phyloP scores from a whole-genome alignment of 2,797 vertebrate species.

The Micropoecilia bifurca region DNA sequence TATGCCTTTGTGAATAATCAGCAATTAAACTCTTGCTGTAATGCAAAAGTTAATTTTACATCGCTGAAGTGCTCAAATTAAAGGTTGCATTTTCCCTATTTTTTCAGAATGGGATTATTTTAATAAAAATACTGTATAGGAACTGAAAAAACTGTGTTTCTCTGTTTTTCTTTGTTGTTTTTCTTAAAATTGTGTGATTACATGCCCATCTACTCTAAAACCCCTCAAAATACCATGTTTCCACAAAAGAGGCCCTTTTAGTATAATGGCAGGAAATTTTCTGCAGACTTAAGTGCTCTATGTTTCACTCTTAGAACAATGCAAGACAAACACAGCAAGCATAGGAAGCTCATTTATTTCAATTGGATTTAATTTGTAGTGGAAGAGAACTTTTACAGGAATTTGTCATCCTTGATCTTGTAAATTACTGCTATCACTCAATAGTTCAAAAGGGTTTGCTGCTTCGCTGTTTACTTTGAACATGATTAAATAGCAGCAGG shows the following conservation, averaged over 20 bases:
- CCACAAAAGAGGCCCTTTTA: background rate
- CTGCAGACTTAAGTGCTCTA: background rate
- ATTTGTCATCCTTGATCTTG: constrained; percentile 4
- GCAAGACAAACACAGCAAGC: background rate
- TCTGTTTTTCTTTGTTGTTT: background rate
- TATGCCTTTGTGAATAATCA: background rate
- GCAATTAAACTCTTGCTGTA: background rate
- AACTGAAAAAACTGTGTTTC: background rate
- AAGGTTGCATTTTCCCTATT: background rate
- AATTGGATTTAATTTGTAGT: constrained; percentile 14
- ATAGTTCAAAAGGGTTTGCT: constrained; percentile 11
- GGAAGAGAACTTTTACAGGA: background rate
- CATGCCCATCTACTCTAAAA: background rate
- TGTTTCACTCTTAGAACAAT: background rate
- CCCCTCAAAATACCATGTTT: background rate
- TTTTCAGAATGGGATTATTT: background rate
- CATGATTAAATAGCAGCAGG: constrained; percentile 28
- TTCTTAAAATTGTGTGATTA: background rate
- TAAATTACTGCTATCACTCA: constrained; percentile 11
- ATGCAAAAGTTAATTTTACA: background rate
- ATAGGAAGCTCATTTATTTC: constrained; percentile 17
- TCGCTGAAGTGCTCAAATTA: background rate
- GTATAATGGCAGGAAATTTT: background rate
- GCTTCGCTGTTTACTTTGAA: constrained; percentile 1
- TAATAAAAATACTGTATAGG: background rate